phyloP scores from a whole-genome alignment of 2,113 vertebrate genomes.

The Neopipo cinnamomea region DNA sequence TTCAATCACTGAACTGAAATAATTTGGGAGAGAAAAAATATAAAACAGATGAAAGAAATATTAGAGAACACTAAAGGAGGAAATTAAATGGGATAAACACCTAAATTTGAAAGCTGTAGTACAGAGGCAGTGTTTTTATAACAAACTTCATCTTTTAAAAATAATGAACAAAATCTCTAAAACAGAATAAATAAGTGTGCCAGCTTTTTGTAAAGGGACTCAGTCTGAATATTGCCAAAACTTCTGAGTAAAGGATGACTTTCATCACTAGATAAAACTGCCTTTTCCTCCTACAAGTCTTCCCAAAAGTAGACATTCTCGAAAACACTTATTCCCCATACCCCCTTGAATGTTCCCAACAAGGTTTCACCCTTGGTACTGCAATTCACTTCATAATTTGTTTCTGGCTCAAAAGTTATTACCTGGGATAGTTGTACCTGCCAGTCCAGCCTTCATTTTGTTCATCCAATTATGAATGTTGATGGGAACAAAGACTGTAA shows the following conservation, averaged over 20 bases:
- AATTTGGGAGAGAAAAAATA: background rate
- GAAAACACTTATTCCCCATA: background rate
- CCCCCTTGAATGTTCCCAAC: background rate
- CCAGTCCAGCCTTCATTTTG: background rate
- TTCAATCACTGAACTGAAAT: background rate
- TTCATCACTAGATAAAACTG: background rate
- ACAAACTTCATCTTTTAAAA: background rate
- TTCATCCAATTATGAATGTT: background rate
- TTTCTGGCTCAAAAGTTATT: background rate
- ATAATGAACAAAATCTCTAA: background rate
- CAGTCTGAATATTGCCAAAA: background rate
- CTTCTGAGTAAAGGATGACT: background rate
- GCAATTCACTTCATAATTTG: background rate
- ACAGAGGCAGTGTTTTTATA: background rate
- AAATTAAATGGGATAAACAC: background rate
- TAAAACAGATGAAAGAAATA: background rate
- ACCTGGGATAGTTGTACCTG: background rate
- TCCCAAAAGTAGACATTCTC: background rate
- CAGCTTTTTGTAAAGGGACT: background rate
- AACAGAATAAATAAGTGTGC: background rate
- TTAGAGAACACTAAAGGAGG: background rate
- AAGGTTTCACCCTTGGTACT: background rate
- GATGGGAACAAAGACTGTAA: constrained; percentile 25
- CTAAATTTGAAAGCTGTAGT: background rate
- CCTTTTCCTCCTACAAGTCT: background rate